Base-by-base conservation (phyloP, 2,797 vertebrate genomes). In the Scolopax bukidnonensis region DNA sequence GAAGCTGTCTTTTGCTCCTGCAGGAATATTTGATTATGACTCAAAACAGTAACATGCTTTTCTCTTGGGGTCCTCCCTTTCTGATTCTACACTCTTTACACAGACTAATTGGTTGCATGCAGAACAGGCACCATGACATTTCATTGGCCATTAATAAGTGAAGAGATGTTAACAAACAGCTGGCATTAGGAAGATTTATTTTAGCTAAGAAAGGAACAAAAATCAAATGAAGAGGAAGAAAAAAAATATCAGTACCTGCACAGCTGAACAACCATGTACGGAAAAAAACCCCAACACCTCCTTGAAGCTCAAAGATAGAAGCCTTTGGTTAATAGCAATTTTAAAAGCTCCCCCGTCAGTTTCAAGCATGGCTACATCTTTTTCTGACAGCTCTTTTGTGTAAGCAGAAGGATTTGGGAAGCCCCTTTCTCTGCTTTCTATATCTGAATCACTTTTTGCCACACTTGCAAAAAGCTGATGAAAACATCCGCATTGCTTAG, bases 21-120 rank as follows among this genome's bases (percentile, higher is more conserved):
- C 61, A 70, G 84, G 90, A 89, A 91, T 75, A 83, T 96, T 85
- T 96, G 95, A 97, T 96, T 97, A 91, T 93, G 96, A 97, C 95
- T 97, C 95, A 94, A 96, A 96, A 96, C 63, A 95, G 86, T 77
- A 94, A 92, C 69, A 73, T 3, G 67, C 81, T 97, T 94, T 97
- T 97, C 97, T 97, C 95, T 65, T 89, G 96, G 96, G 95, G 91
- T 95, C 94, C 54, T 38, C 86, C 57, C 41, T 89, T 84, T 73
- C 90, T 91, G 90, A 91, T 96, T 92, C 93, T 77, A 76, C 53
- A 76, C 40, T 82, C 87, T 82, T 38, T 93, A 86, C 91, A 76
- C 83, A 96, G 94, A 93, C 81, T 79, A 95, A 96, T 88, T 93
- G 95, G 92, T 68, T 82, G 84, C 78, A 75, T 36, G 73, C 60